phyloP scores from a whole-genome alignment of 2,797 vertebrate species.

The Craterocephalus amniculus region DNA sequence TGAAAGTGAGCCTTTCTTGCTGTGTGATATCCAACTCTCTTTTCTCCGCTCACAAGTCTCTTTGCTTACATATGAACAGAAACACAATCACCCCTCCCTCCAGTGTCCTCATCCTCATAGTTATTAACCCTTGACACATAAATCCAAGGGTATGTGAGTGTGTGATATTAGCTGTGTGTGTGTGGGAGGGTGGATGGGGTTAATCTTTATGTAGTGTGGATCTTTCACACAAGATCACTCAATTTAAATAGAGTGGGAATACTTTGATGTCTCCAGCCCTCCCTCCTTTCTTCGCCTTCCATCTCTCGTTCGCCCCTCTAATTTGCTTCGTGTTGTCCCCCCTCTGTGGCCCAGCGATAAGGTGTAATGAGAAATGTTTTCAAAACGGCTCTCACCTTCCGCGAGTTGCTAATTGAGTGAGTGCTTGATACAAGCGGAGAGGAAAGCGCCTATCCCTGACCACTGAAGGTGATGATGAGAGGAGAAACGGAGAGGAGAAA shows the following conservation, averaged over 20 bases:
- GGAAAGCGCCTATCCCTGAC: conserved; percentile 40
- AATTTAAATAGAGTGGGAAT: conserved; percentile 74
- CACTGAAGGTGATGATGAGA: conserved; percentile 32
- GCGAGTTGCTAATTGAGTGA: conserved; percentile 59
- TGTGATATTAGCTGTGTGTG: conserved; percentile 67
- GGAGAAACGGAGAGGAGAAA: background rate
- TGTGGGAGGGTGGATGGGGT: conserved; percentile 59
- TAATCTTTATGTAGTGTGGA: conserved; percentile 78
- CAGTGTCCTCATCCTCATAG: conserved; percentile 59
- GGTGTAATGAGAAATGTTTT: conserved; percentile 81
- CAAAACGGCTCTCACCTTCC: conserved; percentile 68
- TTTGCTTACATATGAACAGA: background rate
- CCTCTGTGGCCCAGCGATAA: conserved; percentile 71
- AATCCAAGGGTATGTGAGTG: conserved; percentile 68
- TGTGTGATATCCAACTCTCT: conserved; percentile 36
- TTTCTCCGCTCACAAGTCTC: conserved; percentile 5
- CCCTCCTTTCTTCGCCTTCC: conserved; percentile 42
- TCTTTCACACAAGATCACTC: conserved; percentile 78
- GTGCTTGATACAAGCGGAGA: conserved; percentile 37
- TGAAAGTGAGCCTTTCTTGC: conserved; percentile 49
- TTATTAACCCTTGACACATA: conserved; percentile 78
- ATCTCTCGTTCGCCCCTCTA: conserved; percentile 61
- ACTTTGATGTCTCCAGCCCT: conserved; percentile 77
- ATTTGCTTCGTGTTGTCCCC: conserved; percentile 71
- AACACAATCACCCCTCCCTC: conserved; percentile 3